Evolutionary conservation across 2,888 invertebrate genomes (phyloP), one percentile per base, ranked within the genome.

Genomic region (Cordilura impudica): DNA sequence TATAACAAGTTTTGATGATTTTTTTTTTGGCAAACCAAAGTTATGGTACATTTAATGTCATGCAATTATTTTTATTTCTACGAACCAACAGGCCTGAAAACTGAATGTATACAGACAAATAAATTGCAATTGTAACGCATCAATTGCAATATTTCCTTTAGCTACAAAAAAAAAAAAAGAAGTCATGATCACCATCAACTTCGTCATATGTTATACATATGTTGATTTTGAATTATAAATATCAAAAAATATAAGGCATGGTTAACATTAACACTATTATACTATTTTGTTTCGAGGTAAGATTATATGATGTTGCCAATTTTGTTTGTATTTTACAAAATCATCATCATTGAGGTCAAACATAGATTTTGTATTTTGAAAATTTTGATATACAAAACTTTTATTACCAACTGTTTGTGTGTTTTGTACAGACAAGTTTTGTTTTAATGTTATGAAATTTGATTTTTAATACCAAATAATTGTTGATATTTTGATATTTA

Each of bases 271-370:
- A 10, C n/a, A 31, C 12, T 31, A n/a, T n/a, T 39, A n/a, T 39
- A n/a, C 12, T n/a, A 39, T 39, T n/a, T 39, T n/a, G n/a, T n/a
- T n/a, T n/a, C n/a, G n/a, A n/a, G n/a, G 12, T n/a, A 4, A n/a
- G 4, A n/a, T n/a, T 39, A 10, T 51, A 51, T 31, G 19, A 39
- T 14, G 18, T 66, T 66, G 53, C 54, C 66, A 54, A 54, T 54
- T 66, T 66, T 12, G 4, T n/a, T 53, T 53, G n/a, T 16, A 47
- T 47, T 45, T 61, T 21, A 47, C 47, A 63, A 47, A 63, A 63
- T 21, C 63, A 61, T 45, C 23, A 49, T 19, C 39, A 54, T 45
- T 54, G 54, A 66, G 66, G 66, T 66, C 66, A 54, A 31, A 31
- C 18, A 29, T 54, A 18, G 21, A 21, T 21, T 65, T 35, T 65